phyloP scores from a whole-genome alignment of 2,113 vertebrate species.

The Cyanistes caeruleus region DNA sequence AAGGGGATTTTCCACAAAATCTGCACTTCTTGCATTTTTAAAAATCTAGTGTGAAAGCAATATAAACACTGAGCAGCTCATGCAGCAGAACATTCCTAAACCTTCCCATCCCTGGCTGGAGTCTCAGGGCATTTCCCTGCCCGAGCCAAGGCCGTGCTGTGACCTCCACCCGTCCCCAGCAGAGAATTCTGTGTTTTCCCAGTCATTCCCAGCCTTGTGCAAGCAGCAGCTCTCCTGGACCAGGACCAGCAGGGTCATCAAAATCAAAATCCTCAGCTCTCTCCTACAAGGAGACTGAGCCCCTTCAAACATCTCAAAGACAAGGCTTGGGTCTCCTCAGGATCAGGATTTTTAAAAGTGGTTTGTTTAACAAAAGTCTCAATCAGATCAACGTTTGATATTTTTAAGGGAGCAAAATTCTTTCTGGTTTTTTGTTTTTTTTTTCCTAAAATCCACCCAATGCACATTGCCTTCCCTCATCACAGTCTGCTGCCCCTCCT shows the following conservation, averaged over 20 bases:
- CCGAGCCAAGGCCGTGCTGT: neutral
- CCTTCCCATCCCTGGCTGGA: neutral
- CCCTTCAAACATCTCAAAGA: neutral
- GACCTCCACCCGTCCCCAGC: neutral
- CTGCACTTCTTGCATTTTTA: neutral
- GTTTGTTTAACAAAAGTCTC: neutral
- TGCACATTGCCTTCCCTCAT: neutral
- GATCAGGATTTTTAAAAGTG: neutral
- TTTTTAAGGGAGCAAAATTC: neutral
- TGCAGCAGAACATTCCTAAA: neutral
- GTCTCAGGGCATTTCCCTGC: neutral
- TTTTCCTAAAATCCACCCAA: neutral
- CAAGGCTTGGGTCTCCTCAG: neutral
- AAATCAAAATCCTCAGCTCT: too few species aligned
- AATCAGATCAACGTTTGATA: neutral
- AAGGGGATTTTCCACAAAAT: neutral
- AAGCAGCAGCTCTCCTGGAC: neutral
- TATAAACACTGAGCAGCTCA: fast-evolving
- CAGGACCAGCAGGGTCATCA: fast-evolving
- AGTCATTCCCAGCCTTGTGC: fast-evolving
- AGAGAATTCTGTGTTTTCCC: neutral
- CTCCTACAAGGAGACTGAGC: neutral
- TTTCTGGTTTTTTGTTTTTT: neutral
- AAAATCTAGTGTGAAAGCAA: neutral
- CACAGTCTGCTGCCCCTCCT: neutral